Evolutionary conservation across 2,797 vertebrate genomes (phyloP).

Genomic region (Orientallactaga sibirica): DNA sequence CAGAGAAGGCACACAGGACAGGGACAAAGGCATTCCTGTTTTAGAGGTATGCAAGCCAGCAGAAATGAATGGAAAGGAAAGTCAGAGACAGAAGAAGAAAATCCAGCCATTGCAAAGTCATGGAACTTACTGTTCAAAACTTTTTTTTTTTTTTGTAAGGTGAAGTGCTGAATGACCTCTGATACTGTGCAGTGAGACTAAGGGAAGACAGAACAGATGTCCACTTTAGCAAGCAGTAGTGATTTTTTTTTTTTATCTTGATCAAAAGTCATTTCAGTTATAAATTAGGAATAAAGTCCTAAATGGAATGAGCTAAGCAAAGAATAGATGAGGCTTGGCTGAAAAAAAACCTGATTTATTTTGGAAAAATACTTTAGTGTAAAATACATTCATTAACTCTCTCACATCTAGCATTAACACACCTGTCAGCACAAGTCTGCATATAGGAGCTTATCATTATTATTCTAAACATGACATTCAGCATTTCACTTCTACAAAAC

Average conservation of each 20-base stretch:
- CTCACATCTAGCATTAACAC: background rate
- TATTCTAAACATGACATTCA: slow-evolving; percentile 75
- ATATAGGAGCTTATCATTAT: slow-evolving; percentile 21
- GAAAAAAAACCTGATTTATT: background rate
- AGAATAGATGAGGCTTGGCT: background rate
- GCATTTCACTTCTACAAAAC: slow-evolving; percentile 38
- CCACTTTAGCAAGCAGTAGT: background rate
- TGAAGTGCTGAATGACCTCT: background rate
- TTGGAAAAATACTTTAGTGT: slow-evolving; percentile 15
- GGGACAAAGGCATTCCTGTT: background rate
- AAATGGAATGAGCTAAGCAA: slow-evolving; percentile 23
- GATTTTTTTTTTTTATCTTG: slow-evolving; percentile 53
- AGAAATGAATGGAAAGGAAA: background rate
- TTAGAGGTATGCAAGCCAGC: background rate
- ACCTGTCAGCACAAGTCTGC: background rate
- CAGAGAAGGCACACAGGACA: background rate
- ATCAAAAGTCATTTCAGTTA: slow-evolving; percentile 11
- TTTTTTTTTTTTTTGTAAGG: background rate
- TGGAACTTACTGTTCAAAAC: background rate
- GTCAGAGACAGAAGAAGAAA: background rate
- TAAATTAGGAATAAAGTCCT: slow-evolving; percentile 36
- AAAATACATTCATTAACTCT: slow-evolving; percentile 25
- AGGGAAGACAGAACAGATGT: background rate
- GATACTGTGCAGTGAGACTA: background rate
- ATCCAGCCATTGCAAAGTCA: background rate